Conservation (phyloP, 2,113 vertebrate genomes). For the Amblyopsis rosae region DNA sequence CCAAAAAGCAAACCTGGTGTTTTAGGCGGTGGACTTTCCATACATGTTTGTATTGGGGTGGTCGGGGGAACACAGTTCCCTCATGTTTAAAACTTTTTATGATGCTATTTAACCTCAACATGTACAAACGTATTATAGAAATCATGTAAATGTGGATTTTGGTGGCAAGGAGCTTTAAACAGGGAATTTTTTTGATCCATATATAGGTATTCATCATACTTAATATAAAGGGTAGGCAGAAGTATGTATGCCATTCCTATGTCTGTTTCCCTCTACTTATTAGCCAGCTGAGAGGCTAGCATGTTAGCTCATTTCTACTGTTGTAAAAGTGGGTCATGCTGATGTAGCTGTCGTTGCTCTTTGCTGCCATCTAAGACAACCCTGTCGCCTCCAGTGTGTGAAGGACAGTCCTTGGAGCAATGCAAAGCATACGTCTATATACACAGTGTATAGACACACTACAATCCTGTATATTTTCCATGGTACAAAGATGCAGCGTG, state of each 20-base stretch:
- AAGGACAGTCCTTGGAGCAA: neutral
- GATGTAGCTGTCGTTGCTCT: conserved; percentile 27
- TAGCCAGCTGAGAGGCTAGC: conserved; percentile 43
- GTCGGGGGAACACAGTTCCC: too few species aligned
- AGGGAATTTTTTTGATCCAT: too few species aligned
- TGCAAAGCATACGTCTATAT: neutral
- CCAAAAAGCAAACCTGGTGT: too few species aligned
- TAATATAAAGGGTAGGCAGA: conserved; percentile 5
- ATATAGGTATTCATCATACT: neutral
- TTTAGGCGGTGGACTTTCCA: too few species aligned
- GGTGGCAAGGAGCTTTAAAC: too few species aligned
- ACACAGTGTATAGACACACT: neutral
- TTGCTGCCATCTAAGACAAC: conserved; percentile 18
- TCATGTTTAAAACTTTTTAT: too few species aligned
- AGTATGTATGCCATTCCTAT: too few species aligned
- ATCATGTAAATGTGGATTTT: too few species aligned
- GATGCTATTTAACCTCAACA: too few species aligned
- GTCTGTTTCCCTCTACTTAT: neutral
- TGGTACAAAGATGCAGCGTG: conserved; percentile 14
- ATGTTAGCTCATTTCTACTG: conserved; percentile 32
- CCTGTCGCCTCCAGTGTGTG: conserved; percentile 12
- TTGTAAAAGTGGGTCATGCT: conserved; percentile 71
- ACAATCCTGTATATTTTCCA: conserved; percentile 1
- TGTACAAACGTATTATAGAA: too few species aligned
- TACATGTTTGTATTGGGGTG: too few species aligned